Evolutionary conservation across 2,113 vertebrate genomes (phyloP), one percentile per base, ranked within the genome.

Genomic region (Laticauda colubrina): DNA sequence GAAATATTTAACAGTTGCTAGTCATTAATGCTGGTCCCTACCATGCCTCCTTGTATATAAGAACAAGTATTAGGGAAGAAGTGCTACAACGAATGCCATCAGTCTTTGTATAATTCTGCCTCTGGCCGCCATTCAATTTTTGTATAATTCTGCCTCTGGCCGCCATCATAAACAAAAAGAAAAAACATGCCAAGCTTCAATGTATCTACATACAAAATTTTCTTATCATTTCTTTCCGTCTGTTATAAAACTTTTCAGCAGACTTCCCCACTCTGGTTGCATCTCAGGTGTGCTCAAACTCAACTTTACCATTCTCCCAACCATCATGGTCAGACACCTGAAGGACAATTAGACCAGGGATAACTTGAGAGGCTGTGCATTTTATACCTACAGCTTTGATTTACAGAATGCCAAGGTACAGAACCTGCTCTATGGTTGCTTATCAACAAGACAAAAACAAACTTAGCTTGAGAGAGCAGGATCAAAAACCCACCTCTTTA

Each of bases 401-500:
- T 81, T 81, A 43, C 21, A 14, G 34, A 39, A 24, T 43, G n/a
- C 59, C n/a, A 1, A 10, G 15, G n/a, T n/a, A 85, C 9, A 0
- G 3, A 21, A 20, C 54, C 51, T 55, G 86, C 24, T 64, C 14
- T 53, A 51, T 15, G 69, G 18, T 55, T 21, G 18, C 23, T 61
- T 18, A 18, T 6, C 51, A 91, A 90, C 11, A 91, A 91, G 95
- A 81, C 2, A 89, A 24, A 5, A 12, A 34, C 23, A 10, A 34
- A 2, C 5, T 21, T 55, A 1, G 18, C 24, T 81, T 21, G 1
- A 1, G 2, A 90, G 7, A 54, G 2, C 6, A 53, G 1, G 5
- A 91, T 14, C 24, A 57, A 11, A 86, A 24, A 92, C 97, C 97
- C 95, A 98, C 99, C 98, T 99, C 99, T 98, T 97, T 98, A 96